Base-by-base conservation (phyloP, 53 echinoderm and acorn worm species). In the Holothuria scabra region DNA sequence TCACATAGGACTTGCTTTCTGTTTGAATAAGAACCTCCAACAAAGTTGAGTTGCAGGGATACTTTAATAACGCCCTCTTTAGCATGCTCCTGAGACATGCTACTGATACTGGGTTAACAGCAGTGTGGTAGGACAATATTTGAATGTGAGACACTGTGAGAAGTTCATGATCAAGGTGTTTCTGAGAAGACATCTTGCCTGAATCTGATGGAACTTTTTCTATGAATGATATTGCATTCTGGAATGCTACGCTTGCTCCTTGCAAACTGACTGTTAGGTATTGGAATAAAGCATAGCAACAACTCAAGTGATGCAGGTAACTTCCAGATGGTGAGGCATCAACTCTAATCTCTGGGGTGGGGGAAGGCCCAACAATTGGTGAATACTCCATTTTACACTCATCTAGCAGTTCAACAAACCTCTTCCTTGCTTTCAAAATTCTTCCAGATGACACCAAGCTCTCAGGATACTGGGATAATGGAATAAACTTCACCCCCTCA, bases 261-360 rank as follows among this genome's bases (percentile, higher is more conserved):
- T 90, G 90, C 72, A 94, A 86, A 26, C 97, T 87, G 19, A 97
- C 94, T 52, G 92, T 92, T 25, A 97, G 79, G 67, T 97, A 97
- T 84, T 97, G 97, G 79, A 97, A 97, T 24, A 89, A 46, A 13
- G 94, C 94, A 70, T 94, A 97, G 24, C 97, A 97, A 26, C 67
- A 85, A 48, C 80, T 61, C 5, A 92, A 60, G 80, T 92, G 92
- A 25, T 92, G 83, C 18, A 92, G 49, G 64, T 90, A 71, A 38
- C 90, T 92, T 46, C 95, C 95, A 8, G 67, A 60, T 11, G 84
- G 56, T 8, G 19, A 34, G 6, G 19, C 55, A 19, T 18, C 26
- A 26, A 31, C 41, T 19, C 74, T 75, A 16, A 9, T 21, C 23
- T 22, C 49, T 23, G 29, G 49, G 12, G 62, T 65, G 9, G 23